Evolutionary conservation across 2,113 vertebrate species (phyloP).

Genomic region (Laterallus jamaicensis): DNA sequence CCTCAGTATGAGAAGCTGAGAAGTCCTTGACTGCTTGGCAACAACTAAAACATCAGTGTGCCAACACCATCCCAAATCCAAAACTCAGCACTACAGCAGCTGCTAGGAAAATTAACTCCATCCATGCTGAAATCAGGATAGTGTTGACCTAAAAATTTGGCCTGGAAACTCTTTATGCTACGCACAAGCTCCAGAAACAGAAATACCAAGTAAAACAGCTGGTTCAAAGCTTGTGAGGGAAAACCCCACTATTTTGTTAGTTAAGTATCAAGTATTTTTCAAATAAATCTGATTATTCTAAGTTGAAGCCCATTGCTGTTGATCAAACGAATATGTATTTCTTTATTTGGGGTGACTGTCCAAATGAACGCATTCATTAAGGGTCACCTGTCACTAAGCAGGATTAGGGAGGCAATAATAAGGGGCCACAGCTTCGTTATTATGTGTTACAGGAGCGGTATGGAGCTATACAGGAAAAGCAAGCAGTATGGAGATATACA

Average conservation of each 20-base stretch:
- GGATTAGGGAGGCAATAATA: not conserved
- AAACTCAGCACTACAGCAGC: too few species aligned
- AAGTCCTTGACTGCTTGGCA: too few species aligned
- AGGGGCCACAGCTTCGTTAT: not conserved
- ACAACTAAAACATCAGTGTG: too few species aligned
- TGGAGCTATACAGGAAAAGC: not conserved
- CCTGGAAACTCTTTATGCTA: not conserved
- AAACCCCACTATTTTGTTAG: not conserved
- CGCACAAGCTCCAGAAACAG: rapidly evolving
- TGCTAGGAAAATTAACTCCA: too few species aligned
- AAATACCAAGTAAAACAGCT: not conserved
- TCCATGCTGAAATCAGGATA: too few species aligned
- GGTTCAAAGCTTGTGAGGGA: not conserved
- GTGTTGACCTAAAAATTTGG: not conserved
- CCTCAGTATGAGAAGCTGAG: too few species aligned
- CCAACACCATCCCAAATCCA: too few species aligned
- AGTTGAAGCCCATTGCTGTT: not conserved
- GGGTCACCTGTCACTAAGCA: not conserved
- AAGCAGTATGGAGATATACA: not conserved
- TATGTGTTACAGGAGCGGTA: not conserved
- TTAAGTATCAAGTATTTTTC: not conserved
- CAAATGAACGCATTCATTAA: not conserved
- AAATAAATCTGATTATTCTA: not conserved
- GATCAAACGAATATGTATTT: not conserved
- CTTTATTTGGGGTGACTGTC: not conserved